Evolutionary conservation across 2,797 vertebrate genomes (phyloP).

Genomic region (Tokudaia muenninki): DNA sequence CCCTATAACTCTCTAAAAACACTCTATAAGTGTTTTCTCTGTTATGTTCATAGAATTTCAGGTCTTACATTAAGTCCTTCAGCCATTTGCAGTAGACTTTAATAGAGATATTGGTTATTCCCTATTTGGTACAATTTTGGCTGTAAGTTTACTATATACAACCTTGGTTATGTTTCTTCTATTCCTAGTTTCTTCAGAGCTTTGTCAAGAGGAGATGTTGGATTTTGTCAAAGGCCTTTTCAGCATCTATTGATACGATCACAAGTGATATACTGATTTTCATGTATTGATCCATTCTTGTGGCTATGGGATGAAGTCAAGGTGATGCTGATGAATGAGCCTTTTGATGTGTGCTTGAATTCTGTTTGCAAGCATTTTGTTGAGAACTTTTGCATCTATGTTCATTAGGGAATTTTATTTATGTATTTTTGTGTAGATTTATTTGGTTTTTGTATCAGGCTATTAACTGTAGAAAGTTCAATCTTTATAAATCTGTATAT

Average conservation of each 20-base stretch:
- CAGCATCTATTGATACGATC: not conserved
- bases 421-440: not conserved
- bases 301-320: not conserved
- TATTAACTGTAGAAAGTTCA: not conserved
- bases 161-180: not conserved
- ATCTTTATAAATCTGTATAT: not conserved
- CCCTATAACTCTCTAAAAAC: not conserved
- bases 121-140: not conserved
- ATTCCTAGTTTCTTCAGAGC: not conserved
- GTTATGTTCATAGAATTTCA: not conserved
- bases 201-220: not conserved
- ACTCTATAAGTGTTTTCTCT: not conserved
- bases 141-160: not conserved
- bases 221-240: not conserved
- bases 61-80: not conserved
- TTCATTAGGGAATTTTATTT: not conserved
- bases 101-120: not conserved
- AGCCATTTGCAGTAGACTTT: not conserved
- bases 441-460: not conserved
- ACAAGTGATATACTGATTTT: not conserved
- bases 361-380: not conserved
- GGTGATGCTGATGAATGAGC: not conserved
- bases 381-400: not conserved
- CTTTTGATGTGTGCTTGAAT: not conserved
- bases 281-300: not conserved